Percentiles rank a stretch among this genome's conserved stretches.
Conservation (phyloP, 2,113 vertebrate genomes). For the Microcebus griseorufus region DNA sequence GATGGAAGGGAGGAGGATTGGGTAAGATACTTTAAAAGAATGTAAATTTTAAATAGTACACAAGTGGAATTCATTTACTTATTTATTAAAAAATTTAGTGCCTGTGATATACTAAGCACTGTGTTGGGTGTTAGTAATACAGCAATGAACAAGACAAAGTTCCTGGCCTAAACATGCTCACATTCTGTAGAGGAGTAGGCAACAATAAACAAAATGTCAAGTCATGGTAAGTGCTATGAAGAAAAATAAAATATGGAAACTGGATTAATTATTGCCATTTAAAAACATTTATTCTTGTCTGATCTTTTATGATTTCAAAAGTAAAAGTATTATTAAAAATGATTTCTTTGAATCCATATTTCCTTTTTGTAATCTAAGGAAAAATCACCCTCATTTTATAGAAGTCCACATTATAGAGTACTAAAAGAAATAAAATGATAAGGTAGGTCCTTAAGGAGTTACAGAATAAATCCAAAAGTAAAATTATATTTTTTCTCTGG, state of each 20-base stretch:
- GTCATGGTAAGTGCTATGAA: not conserved
- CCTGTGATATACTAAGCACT: not conserved
- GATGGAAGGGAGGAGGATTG: not conserved
- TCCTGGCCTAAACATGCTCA: not conserved
- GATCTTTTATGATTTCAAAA: constrained; percentile 34
- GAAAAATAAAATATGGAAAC: constrained; percentile 12
- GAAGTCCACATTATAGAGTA: not conserved
- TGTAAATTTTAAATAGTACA: not conserved
- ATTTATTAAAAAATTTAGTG: not conserved
- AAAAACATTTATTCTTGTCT: constrained; percentile 14
- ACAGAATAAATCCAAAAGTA: not conserved
- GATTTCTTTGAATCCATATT: constrained; percentile 26
- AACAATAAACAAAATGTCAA: not conserved
- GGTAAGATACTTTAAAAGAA: not conserved
- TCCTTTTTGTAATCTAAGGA: constrained; percentile 21
- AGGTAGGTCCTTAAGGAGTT: not conserved
- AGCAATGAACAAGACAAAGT: not conserved
- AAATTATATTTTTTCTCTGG: not conserved
- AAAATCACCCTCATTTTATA: not conserved
- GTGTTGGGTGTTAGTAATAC: not conserved
- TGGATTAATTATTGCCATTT: not conserved
- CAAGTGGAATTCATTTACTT: not conserved
- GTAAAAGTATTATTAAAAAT: not conserved
- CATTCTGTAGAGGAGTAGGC: not conserved
- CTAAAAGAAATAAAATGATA: not conserved